A percentile compares a stretch with the other conserved stretches of the same genome.
Evolutionary conservation across 2,113 vertebrate genomes (phyloP).

Genomic region (Condylura cristata): DNA sequence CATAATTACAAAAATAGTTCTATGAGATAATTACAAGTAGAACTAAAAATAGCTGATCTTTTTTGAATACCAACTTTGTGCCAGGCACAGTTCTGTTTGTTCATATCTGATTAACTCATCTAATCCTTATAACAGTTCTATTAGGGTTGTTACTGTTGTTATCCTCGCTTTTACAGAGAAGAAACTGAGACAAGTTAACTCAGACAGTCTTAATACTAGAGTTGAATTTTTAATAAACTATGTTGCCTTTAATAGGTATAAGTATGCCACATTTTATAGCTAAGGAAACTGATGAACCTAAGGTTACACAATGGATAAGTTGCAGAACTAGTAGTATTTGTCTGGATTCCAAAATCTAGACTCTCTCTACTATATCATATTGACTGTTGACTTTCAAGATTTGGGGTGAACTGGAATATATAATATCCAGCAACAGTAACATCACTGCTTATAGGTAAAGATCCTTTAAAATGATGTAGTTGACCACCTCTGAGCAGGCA

Average conservation of each 20-base stretch:
- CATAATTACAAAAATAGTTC: background rate
- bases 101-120: background rate
- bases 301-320: background rate
- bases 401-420: background rate
- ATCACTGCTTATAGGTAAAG: too few species aligned
- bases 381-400: background rate
- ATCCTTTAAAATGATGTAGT: background rate
- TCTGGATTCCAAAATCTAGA: background rate
- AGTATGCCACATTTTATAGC: background rate
- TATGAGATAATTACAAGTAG: background rate
- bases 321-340: background rate
- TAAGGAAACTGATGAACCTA: background rate
- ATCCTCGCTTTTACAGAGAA: background rate
- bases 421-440: background rate
- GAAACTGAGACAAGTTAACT: background rate
- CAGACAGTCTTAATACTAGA: background rate
- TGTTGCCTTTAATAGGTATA: background rate
- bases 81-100: background rate
- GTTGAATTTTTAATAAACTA: background rate
- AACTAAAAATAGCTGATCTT: background rate
- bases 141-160: background rate
- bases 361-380: background rate
- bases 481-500: slow-evolving; percentile 7
- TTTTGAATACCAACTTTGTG: background rate
- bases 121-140: background rate